phyloP scores from a whole-genome alignment of 2,888 invertebrate genomes.

The Sarcophaga caerulescens region DNA sequence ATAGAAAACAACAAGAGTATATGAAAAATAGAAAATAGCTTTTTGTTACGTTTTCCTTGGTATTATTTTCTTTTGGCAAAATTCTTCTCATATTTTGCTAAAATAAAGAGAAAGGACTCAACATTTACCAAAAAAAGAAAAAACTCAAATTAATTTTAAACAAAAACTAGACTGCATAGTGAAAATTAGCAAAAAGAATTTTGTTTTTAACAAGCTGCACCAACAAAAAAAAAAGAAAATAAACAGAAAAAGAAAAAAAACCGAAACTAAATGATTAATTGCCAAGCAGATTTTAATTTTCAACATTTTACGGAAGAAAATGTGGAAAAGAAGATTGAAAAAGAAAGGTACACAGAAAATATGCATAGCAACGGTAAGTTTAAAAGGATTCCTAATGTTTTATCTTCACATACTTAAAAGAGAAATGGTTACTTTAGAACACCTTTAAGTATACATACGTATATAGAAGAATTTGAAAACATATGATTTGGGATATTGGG shows the following conservation, averaged over 20 bases:
- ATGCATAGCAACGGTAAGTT: too few relatives aligned
- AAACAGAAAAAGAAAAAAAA: not conserved
- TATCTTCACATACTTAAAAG: too few relatives aligned
- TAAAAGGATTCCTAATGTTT: too few relatives aligned
- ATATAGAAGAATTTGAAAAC: too few relatives aligned
- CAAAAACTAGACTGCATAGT: not conserved
- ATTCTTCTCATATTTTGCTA: not conserved
- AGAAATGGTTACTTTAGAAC: too few relatives aligned
- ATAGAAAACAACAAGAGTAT: not conserved
- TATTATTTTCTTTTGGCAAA: not conserved
- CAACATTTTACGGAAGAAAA: constrained; percentile 23
- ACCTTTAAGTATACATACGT: too few relatives aligned
- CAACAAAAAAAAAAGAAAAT: constrained; percentile 3
- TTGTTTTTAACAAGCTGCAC: constrained; percentile 40
- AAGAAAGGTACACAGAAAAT: not conserved
- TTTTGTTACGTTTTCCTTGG: not conserved
- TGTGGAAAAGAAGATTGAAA: not conserved
- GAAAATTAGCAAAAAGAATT: constrained; percentile 30
- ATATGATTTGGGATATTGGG: too few relatives aligned
- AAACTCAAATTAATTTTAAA: constrained; percentile 4
- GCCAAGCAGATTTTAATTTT: constrained; percentile 45
- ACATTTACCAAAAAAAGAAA: constrained; percentile 11
- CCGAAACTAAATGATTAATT: constrained; percentile 62
- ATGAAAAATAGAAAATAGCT: not conserved
- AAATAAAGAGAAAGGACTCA: not conserved